These are phyloP conservation scores for Mystacornis crossleyi DNA, from an alignment of 2,113 vertebrate genomes.

Conservation along the genomic window DNA sequence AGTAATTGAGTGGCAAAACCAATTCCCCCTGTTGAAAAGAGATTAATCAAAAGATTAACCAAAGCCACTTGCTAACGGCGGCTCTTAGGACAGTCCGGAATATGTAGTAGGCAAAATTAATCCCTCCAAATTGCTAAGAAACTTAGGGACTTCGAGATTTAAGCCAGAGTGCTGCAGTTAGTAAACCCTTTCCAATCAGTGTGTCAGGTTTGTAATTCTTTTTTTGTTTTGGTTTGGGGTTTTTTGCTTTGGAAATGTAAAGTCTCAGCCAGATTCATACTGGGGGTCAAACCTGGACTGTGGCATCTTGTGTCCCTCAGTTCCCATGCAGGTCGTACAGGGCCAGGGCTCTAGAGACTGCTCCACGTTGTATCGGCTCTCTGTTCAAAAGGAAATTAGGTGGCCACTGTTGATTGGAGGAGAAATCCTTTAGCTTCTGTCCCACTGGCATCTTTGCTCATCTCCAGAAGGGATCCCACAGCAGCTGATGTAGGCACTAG, in stretches of 20 bases:
- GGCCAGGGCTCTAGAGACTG: background rate
- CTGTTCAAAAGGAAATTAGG: background rate
- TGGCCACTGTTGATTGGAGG: background rate
- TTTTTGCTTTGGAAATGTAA: background rate
- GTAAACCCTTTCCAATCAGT: background rate
- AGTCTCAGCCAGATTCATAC: background rate
- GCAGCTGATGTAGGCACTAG: background rate
- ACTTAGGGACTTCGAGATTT: constrained; percentile 22
- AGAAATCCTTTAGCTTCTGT: background rate
- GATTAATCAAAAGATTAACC: constrained; percentile 65
- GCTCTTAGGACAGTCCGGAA: constrained; percentile 6
- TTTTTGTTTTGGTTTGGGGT: background rate
- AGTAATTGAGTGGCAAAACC: constrained; percentile 52
- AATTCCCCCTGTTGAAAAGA: constrained; percentile 47
- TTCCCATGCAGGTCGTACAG: background rate
- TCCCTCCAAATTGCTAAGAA: constrained; percentile 52
- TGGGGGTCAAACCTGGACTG: background rate
- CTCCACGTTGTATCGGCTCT: rapidly evolving
- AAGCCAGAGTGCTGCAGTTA: background rate
- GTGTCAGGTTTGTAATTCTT: background rate
- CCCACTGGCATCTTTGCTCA: background rate
- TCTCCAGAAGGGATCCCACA: background rate
- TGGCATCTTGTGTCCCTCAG: background rate
- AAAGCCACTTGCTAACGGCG: background rate
- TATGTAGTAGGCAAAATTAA: constrained; percentile 43